Evolutionary conservation across 1,140 invertebrate species (phyloP), one percentile per base, ranked within the genome.

Genomic region (Phenacoccus solenopsis): DNA sequence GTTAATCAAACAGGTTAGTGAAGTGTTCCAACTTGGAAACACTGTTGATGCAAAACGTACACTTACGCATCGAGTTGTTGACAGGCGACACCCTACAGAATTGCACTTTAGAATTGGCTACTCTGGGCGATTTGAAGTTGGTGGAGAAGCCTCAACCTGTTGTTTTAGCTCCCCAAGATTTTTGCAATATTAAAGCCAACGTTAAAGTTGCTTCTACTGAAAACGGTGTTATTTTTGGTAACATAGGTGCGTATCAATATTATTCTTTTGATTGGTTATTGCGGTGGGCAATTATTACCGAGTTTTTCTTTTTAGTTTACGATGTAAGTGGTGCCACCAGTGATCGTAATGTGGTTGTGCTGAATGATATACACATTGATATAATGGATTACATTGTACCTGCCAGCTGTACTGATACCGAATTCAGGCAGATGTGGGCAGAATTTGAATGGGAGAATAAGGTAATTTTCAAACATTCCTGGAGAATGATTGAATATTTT

Each of bases 361-460:
- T 99, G 16, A 98, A 98, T 78, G 97, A 99, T 78, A 98, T 99
- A 77, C 96, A 98, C 79, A 98, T 99, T 77, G 97, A 99, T 80
- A 99, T 99, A 72, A 98, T 99, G 93, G 98, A 99, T 82, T 99
- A 99, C 80, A 99, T 99, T 76, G 89, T 98, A 35, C 97, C 98
- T n/a, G 95, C 95, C 1, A 81, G 84, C 25, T 98, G 96, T 79
- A 95, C 88, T 28, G 96, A 99, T 79, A 86, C 87, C 0, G 96
- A 99, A 81, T 99, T 99, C 82, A 80, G 97, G 16, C 88, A 93
- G 80, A 99, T 99, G 97, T 99, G 98, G 98, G 91, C 94, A 1
- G 96, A 98, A 82, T 99, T 99, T 82, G 98, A 99, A 81, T 99
- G 98, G 98, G 98, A 99, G 82, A 99, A 99, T 81, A 99, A 99